Percentiles rank a stretch among this genome's conserved stretches.
These are phyloP conservation scores for Pleuronectes platessa DNA, from an alignment of 2,113 vertebrate species.

Conservation along the genomic window DNA sequence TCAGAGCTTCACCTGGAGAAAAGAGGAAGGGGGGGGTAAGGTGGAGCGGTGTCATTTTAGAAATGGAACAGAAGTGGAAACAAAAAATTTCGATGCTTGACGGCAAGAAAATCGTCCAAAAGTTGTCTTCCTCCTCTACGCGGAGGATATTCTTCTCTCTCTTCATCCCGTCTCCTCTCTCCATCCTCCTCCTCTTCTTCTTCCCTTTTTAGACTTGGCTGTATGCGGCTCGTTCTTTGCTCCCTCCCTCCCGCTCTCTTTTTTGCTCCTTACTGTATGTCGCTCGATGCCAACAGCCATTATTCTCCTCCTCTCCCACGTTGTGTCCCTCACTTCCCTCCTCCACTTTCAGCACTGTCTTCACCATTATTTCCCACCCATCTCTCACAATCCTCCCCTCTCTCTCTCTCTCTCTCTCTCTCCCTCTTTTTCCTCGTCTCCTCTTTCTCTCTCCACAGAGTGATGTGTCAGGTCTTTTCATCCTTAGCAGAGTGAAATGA, in stretches of 20 bases:
- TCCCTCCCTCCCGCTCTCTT: slow-evolving; percentile 7
- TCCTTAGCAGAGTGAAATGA: slow-evolving; percentile 74
- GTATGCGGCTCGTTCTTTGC: slow-evolving; percentile 24
- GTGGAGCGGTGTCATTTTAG: slow-evolving; percentile 17
- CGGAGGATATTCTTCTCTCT: slow-evolving; percentile 22
- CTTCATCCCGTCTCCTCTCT: slow-evolving; percentile 5
- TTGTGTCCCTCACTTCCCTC: slow-evolving; percentile 57
- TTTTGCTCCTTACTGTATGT: neutral
- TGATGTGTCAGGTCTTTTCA: slow-evolving; percentile 78
- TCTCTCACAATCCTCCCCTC: slow-evolving; percentile 41
- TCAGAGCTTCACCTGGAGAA: slow-evolving; percentile 37
- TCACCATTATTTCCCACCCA: slow-evolving; percentile 48
- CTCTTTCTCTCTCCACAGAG: slow-evolving; percentile 52
- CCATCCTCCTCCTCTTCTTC: slow-evolving; percentile 2
- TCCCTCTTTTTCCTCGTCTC: slow-evolving; percentile 37
- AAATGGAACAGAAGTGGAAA: slow-evolving; percentile 32
- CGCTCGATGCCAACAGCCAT: slow-evolving; percentile 53
- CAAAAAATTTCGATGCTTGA: slow-evolving; percentile 1
- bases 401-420: slow-evolving; percentile 37
- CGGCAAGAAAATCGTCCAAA: slow-evolving; percentile 22
- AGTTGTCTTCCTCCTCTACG: slow-evolving; percentile 3
- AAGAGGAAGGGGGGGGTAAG: neutral
- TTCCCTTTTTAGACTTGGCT: slow-evolving; percentile 32
- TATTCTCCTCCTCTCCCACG: slow-evolving; percentile 58
- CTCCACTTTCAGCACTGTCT: slow-evolving; percentile 53